Conservation (phyloP, 2,888 invertebrate species). For the Hyalella azteca region DNA sequence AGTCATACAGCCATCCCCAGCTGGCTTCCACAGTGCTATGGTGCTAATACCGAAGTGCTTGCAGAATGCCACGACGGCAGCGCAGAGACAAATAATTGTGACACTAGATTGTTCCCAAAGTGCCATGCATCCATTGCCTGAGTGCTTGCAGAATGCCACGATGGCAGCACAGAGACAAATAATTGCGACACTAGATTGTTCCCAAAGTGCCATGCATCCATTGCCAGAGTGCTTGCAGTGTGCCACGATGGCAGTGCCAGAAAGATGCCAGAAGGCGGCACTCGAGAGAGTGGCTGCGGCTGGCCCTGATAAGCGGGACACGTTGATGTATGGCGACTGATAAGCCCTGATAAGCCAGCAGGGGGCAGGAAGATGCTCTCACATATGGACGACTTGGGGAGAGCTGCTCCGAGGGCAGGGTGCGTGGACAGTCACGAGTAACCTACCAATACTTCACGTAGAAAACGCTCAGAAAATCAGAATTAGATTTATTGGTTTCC, state of each 20-base stretch:
- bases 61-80: no score
- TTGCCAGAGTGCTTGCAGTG: neutral
- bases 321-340: neutral
- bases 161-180: neutral
- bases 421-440: neutral
- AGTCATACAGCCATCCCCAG: no score
- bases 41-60: no score
- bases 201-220: neutral
- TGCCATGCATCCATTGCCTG: no score
- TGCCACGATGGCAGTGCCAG: neutral
- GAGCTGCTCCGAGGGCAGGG: neutral
- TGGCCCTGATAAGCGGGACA: slow-evolving; percentile 5
- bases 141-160: neutral
- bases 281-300: neutral
- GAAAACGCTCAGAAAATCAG: no score
- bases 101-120: no score
- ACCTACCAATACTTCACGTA: neutral
- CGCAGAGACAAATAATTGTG: no score
- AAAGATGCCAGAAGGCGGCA: neutral
- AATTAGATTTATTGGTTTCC: no score
- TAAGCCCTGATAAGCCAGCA: neutral
- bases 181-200: neutral
- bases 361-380: neutral
- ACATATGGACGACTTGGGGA: neutral
- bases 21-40: no score